Percentiles rank a stretch among this genome's conserved stretches.
Conservation (phyloP, 2,113 vertebrate genomes). For the Mastomys natalensis region DNA sequence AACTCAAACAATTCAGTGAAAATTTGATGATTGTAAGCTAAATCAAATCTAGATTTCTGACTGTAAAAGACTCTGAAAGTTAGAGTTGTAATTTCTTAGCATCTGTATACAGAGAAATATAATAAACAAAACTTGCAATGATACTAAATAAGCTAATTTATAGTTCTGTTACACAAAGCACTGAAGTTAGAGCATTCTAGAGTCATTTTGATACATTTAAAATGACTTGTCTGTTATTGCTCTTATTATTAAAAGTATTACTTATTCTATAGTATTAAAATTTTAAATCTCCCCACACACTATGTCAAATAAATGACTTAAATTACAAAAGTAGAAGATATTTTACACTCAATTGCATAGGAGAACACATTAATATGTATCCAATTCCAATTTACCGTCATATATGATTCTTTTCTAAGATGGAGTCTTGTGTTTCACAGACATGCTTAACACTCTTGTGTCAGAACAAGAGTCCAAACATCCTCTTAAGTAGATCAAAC, state of each 20-base stretch:
- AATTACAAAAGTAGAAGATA: background rate
- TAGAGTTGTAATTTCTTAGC: background rate
- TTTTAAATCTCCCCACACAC: background rate
- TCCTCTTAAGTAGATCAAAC: background rate
- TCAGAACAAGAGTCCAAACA: background rate
- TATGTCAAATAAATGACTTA: background rate
- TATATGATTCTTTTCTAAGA: background rate
- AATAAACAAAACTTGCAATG: background rate
- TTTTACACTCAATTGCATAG: background rate
- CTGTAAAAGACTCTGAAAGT: background rate
- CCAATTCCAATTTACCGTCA: background rate
- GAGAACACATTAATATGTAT: background rate
- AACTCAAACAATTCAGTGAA: background rate
- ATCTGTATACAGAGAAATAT: background rate
- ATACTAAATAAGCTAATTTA: background rate
- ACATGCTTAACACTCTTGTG: background rate
- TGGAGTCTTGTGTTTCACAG: background rate
- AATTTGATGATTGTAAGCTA: background rate
- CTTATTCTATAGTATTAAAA: background rate
- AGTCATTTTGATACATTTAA: background rate
- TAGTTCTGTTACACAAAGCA: background rate
- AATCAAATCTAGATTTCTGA: background rate
- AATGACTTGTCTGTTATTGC: background rate
- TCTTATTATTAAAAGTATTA: background rate
- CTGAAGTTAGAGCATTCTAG: background rate